Evolutionary conservation across 2,113 vertebrate species (phyloP).

Genomic region (Tretioscincus oriximinensis): DNA sequence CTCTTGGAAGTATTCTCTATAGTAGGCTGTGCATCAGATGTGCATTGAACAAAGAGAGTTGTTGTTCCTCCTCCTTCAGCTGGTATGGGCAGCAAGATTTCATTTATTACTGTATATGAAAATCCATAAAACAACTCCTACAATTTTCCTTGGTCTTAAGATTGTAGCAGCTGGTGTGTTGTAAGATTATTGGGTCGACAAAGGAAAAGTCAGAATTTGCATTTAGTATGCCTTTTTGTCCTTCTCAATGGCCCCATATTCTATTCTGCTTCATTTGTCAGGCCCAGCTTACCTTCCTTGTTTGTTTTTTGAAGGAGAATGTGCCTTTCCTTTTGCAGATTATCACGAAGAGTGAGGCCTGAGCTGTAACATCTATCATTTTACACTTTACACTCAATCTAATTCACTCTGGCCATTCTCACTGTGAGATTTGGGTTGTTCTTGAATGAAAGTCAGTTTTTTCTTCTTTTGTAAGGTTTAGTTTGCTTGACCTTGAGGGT

Average conservation of each 20-base stretch:
- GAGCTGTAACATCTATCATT: neutral
- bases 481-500: neutral
- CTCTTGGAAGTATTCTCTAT: conserved; percentile 1
- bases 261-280: neutral
- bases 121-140: neutral
- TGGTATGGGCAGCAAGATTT: neutral
- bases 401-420: neutral
- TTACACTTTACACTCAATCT: neutral
- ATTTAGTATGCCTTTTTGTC: neutral
- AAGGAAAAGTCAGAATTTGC: neutral
- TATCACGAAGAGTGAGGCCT: neutral
- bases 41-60: neutral
- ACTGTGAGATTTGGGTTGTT: conserved; percentile 13
- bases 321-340: conserved; percentile 8
- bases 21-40: neutral
- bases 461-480: neutral
- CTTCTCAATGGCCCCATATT: neutral
- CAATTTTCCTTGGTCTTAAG: neutral
- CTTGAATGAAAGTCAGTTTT: neutral
- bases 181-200: neutral
- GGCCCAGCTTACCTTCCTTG: neutral
- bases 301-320: neutral
- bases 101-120: neutral
- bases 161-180: neutral
- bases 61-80: neutral